Evolutionary conservation across 2,888 invertebrate genomes (phyloP).

Genomic region (Crioceris asparagi): DNA sequence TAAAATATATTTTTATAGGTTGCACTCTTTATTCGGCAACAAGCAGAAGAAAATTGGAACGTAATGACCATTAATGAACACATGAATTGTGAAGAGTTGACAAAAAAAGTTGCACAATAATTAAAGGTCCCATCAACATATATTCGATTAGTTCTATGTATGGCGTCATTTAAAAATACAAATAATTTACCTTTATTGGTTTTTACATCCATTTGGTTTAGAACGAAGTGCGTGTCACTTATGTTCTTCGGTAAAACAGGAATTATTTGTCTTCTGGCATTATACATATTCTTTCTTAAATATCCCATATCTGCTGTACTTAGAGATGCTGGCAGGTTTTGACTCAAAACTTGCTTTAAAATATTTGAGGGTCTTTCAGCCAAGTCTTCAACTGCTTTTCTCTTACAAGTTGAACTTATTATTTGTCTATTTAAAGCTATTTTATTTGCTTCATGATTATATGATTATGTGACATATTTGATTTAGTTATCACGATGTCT

Average conservation of each 20-base stretch:
- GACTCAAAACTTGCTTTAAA: neutral
- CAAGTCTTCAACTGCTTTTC: neutral
- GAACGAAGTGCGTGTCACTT: neutral
- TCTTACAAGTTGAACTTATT: neutral
- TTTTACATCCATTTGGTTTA: neutral
- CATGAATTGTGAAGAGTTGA: neutral
- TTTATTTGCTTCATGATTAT: no score
- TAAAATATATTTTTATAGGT: neutral
- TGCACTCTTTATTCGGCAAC: neutral
- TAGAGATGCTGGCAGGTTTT: neutral
- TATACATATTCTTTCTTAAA: neutral
- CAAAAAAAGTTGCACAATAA: neutral
- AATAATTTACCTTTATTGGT: neutral
- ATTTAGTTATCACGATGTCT: no score
- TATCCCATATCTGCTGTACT: neutral
- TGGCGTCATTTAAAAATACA: neutral
- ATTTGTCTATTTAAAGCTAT: no score
- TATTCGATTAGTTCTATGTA: no score
- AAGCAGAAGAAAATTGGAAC: neutral
- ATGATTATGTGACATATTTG: no score
- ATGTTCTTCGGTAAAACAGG: neutral
- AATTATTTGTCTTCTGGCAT: neutral
- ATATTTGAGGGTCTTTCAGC: neutral
- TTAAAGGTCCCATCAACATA: constrained; percentile 1
- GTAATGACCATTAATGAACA: neutral